phyloP scores from a whole-genome alignment of 2,113 vertebrate species.

The Loxodonta africana region DNA sequence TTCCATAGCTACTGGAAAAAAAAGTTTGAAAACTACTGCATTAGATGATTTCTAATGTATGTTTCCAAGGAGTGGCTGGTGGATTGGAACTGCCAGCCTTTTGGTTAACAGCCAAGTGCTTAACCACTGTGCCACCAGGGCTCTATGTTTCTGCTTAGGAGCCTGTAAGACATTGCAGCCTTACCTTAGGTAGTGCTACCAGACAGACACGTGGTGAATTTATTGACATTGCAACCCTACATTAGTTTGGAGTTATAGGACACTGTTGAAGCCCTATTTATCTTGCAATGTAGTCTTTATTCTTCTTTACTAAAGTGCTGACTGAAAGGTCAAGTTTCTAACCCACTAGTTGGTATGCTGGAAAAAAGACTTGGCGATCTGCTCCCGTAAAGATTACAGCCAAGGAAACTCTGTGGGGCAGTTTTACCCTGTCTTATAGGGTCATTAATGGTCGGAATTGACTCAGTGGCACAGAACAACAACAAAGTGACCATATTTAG shows the following conservation, averaged over 20 bases:
- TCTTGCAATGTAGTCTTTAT: not conserved
- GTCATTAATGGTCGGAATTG: not conserved
- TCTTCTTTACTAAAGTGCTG: not conserved
- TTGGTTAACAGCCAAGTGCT: too few relatives aligned
- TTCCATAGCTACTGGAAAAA: not conserved
- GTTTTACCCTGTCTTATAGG: not conserved
- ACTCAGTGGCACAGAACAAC: not conserved
- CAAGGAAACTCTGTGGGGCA: not conserved
- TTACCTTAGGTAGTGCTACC: not conserved
- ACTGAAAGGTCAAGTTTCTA: not conserved
- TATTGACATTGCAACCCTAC: not conserved
- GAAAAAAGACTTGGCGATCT: not conserved
- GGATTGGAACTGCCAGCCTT: too few relatives aligned
- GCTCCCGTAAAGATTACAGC: not conserved
- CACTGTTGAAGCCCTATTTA: not conserved
- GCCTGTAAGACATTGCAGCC: not conserved
- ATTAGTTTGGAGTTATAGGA: not conserved
- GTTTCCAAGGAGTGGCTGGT: not conserved
- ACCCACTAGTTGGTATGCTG: not conserved
- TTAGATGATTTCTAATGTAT: not conserved
- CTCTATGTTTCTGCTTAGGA: not conserved
- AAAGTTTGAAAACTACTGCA: constrained; percentile 1
- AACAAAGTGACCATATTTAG: not conserved
- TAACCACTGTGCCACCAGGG: too few relatives aligned
- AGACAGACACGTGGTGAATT: not conserved